A percentile compares a stretch with the other conserved stretches of the same genome.
These are phyloP conservation scores for Pogonognathellus flavescens DNA, from an alignment of 1,140 invertebrate species.

Conservation along the genomic window DNA sequence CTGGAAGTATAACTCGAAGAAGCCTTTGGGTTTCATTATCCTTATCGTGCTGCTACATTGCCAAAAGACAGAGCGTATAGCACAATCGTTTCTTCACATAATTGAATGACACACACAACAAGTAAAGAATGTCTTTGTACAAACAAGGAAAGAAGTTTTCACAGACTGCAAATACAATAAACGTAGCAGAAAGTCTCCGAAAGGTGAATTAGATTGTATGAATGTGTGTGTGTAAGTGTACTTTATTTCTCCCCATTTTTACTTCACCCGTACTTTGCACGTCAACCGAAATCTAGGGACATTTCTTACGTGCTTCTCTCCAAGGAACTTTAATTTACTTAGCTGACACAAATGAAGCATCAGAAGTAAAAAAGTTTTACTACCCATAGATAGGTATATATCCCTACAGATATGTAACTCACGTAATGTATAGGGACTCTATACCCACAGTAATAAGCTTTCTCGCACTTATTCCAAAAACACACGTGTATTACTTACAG, in stretches of 20 bases:
- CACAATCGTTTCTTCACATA: constrained; percentile 19
- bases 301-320: background rate
- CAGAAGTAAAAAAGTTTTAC: background rate
- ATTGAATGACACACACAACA: constrained; percentile 11
- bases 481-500: background rate
- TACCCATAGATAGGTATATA: background rate
- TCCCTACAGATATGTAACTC: too few species aligned
- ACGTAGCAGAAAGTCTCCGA: constrained; percentile 8
- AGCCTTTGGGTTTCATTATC: background rate
- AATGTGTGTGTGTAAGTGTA: background rate
- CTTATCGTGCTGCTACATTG: background rate
- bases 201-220: constrained; percentile 25
- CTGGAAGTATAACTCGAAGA: background rate
- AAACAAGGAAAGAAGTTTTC: constrained; percentile 20
- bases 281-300: background rate
- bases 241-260: constrained; percentile 6
- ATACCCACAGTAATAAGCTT: background rate
- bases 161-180: constrained; percentile 14
- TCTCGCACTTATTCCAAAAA: background rate
- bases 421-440: too few species aligned
- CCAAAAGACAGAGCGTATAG: background rate
- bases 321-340: constrained; percentile 29
- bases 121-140: constrained; percentile 6
- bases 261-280: background rate
- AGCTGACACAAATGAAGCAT: background rate